Conservation (phyloP, 1,140 invertebrate species). For the Drosophila nigromelanica region DNA sequence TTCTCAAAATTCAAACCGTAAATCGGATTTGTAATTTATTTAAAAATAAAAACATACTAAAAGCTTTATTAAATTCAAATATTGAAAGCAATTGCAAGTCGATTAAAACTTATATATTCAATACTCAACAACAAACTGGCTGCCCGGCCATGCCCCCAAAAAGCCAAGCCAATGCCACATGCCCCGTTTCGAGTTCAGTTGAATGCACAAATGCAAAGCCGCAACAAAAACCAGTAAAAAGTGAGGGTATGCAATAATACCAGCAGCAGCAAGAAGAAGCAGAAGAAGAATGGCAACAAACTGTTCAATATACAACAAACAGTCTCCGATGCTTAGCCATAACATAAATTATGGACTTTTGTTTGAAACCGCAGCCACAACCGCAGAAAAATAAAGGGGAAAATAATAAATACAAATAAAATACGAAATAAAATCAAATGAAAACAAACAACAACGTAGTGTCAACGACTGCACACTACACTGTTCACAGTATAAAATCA, state of each 20-base stretch:
- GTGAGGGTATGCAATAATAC: constrained; percentile 17
- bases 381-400: constrained; percentile 36
- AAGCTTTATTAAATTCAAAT: constrained; percentile 20
- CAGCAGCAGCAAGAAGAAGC: constrained; percentile 19
- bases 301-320: constrained; percentile 25
- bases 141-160: constrained; percentile 8
- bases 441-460: constrained; percentile 4
- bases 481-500: background rate
- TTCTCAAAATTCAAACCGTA: too few relatives aligned
- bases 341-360: constrained; percentile 81
- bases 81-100: constrained; percentile 22
- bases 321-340: constrained; percentile 57
- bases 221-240: constrained; percentile 32
- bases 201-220: constrained; percentile 68
- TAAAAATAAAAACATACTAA: background rate
- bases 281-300: constrained; percentile 48
- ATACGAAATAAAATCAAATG: constrained; percentile 31
- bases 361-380: constrained; percentile 63
- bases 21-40: too few relatives aligned
- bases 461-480: background rate
- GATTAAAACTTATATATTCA: constrained; percentile 25
- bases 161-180: constrained; percentile 49
- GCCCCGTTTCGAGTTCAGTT: constrained; percentile 57
- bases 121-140: constrained; percentile 20
- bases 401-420: constrained; percentile 33